Base-by-base conservation (phyloP, 2,797 vertebrate genomes). In the Eutrigla gurnardus region DNA sequence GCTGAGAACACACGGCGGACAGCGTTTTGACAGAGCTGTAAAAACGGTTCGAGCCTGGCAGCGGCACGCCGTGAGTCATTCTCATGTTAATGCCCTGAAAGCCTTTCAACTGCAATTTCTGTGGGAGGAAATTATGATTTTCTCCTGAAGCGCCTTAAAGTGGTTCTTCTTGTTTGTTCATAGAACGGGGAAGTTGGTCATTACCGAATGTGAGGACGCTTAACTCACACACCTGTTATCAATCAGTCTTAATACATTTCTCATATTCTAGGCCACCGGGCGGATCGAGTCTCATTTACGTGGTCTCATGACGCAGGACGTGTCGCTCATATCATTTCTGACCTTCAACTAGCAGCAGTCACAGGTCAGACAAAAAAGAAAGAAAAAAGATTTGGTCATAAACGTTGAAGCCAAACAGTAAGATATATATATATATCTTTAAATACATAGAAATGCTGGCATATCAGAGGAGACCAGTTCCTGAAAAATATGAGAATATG, bases 1-100 rank as follows among this genome's bases (percentile, higher is more conserved):
- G 86, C 86, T 84, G 86, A 25, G 83, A 93, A 92, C 91, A 92
- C 84, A 78, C 70, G 81, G 78, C 84, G 82, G 88, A 91, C 92
- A 83, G 82, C 77, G 64, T 84, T 25, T 86, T 67, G 77, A 93
- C 88, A 78, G 86, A 88, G 86, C 84, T 79, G 85, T 92, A 88
- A 89, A 91, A 89, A 49, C 81, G 60, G 66, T 85, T 53, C 37
- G 53, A 80, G 54, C 77, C 89, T 90, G 89, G 92, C 89, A 92
- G 60, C 75, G 18, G 65, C 80, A 50, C 80, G 15, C 63, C 63
- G 80, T 92, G 88, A 92, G 91, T 94, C 91, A 92, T 88, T 93
- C 82, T 88, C 84, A 91, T 90, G 86, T 82, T 89, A 91, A 91
- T 93, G 63, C 85, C n/a, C 66, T 71, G 70, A 84, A 84, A 86